A percentile compares a stretch with the other conserved stretches of the same genome.
Evolutionary conservation across 1,140 invertebrate species (phyloP).

Genomic region (Pissodes strobi): DNA sequence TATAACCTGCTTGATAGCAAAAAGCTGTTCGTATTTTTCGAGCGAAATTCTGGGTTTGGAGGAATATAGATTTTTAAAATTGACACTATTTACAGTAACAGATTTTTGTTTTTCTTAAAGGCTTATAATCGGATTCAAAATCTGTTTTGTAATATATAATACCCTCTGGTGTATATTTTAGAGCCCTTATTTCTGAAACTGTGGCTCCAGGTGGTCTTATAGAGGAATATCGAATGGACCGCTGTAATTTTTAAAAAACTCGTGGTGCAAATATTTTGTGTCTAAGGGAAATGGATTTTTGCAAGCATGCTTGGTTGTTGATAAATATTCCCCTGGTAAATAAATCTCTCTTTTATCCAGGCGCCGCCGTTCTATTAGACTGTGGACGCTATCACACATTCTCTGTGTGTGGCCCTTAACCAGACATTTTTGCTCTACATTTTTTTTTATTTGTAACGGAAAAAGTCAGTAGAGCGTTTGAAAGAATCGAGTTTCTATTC

Average conservation of each 20-base stretch:
- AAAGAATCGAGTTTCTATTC: conserved; percentile 50
- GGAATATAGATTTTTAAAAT: neutral
- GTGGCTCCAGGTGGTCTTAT: neutral
- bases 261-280: too few relatives aligned
- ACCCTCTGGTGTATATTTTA: conserved; percentile 6
- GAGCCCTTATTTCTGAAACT: too few relatives aligned
- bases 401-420: conserved; percentile 51
- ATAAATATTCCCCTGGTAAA: conserved; percentile 4
- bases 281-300: conserved; percentile 8
- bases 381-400: conserved; percentile 48
- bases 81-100: neutral
- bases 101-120: conserved; percentile 2
- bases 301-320: conserved; percentile 1
- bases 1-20: neutral
- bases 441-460: conserved; percentile 41
- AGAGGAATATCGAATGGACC: neutral
- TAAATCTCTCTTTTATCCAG: conserved; percentile 10
- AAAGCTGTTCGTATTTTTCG: neutral
- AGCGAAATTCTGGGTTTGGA: too few relatives aligned
- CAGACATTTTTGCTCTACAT: conserved; percentile 55
- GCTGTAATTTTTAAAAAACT: neutral
- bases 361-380: conserved; percentile 34
- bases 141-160: too few relatives aligned
- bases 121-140: too few relatives aligned
- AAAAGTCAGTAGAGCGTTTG: conserved; percentile 50